These are phyloP conservation scores for Phasianus colchicus DNA, from an alignment of 2,113 vertebrate species.

Conservation along the genomic window DNA sequence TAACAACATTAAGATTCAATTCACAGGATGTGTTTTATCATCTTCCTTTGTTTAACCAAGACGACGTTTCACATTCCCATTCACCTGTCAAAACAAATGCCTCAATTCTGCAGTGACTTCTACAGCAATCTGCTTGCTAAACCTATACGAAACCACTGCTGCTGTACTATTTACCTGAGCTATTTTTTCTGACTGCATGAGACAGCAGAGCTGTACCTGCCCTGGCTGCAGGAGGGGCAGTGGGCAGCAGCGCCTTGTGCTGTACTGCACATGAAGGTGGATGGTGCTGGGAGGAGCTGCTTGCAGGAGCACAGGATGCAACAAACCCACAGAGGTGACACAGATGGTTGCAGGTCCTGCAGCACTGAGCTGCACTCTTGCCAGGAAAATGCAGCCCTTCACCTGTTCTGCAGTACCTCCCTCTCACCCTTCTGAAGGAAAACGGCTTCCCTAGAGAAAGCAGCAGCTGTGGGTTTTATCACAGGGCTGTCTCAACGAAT, in stretches of 20 bases:
- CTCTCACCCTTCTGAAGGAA: not conserved
- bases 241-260: not conserved
- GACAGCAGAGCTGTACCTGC: not conserved
- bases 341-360: no score
- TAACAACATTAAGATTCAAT: not conserved
- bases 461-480: conserved; percentile 45
- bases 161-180: not conserved
- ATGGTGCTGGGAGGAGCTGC: no score
- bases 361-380: not conserved
- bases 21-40: not conserved
- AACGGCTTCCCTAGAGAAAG: not conserved
- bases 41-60: not conserved
- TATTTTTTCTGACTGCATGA: not conserved
- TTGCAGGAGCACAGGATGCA: no score
- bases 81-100: not conserved
- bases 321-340: no score
- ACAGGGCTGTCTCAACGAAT: not conserved
- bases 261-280: no score
- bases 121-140: not conserved
- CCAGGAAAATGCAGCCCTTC: not conserved
- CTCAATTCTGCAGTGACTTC: not conserved
- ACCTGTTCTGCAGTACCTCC: not conserved
- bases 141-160: not conserved
- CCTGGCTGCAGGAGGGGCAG: not conserved
- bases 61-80: not conserved